A percentile compares a stretch with the other conserved stretches of the same genome.
These are phyloP conservation scores for Acipenser ruthenus DNA, from an alignment of 2,797 vertebrate species.

Conservation along the genomic window DNA sequence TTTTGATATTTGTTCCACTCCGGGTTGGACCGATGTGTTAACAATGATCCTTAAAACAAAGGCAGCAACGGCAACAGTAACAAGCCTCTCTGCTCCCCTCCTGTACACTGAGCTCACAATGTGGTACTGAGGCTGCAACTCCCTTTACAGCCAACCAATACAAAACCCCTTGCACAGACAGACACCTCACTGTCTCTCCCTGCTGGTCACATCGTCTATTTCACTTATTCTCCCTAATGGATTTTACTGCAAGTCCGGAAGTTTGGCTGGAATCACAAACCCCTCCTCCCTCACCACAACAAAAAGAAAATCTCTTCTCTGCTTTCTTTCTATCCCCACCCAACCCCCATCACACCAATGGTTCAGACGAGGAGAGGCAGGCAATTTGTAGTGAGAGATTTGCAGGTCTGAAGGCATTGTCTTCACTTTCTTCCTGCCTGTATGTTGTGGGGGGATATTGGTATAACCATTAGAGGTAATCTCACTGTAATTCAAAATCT, in stretches of 20 bases:
- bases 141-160: constrained; percentile 40
- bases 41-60: constrained; percentile 45
- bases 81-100: constrained; percentile 44
- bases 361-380: constrained; percentile 12
- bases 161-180: constrained; percentile 32
- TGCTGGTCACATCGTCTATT: constrained; percentile 46
- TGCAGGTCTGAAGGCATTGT: constrained; percentile 1
- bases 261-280: constrained; percentile 25
- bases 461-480: too few relatives aligned
- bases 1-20: constrained; percentile 35
- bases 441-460: too few relatives aligned
- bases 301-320: constrained; percentile 27
- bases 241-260: constrained; percentile 25
- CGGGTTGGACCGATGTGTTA: constrained; percentile 28
- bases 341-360: constrained; percentile 13
- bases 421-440: too few relatives aligned
- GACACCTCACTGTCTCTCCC: constrained; percentile 57
- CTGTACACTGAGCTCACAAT: constrained; percentile 41
- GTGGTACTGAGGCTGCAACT: constrained; percentile 66
- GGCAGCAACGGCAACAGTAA: constrained; percentile 41
- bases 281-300: constrained; percentile 27
- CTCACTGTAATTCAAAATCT: too few relatives aligned
- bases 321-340: constrained; percentile 23
- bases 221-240: constrained; percentile 26
- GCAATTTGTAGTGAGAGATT: constrained; percentile 6